phyloP scores from a whole-genome alignment of 2,888 invertebrate genomes.

The Imbricaverruca yamaguchii region DNA sequence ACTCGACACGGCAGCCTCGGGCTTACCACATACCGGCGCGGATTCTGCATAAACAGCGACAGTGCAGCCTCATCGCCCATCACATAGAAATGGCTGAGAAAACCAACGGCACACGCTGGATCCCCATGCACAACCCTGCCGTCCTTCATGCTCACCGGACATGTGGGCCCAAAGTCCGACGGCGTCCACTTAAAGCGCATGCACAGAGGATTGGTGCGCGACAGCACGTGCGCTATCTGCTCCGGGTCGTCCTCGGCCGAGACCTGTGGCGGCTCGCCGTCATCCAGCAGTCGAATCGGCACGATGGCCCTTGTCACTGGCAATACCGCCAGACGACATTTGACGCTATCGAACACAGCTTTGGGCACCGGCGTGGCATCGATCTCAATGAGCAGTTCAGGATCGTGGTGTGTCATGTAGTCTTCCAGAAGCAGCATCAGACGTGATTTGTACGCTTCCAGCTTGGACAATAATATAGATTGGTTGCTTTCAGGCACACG shows the following conservation, averaged over 20 bases:
- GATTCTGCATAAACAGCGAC: not conserved
- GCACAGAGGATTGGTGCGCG: slow-evolving; percentile 12
- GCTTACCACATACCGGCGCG: not conserved
- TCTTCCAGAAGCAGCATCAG: slow-evolving; percentile 7
- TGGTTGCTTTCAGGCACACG: not conserved
- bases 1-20: not conserved
- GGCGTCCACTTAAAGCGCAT: slow-evolving; percentile 4
- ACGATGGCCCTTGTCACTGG: not conserved
- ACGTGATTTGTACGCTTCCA: not conserved
- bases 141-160: not conserved
- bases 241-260: not conserved
- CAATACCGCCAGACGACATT: not conserved
- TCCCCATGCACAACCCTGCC: not conserved
- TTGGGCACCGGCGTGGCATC: not conserved
- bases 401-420: not conserved
- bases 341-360: not conserved
- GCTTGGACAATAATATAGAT: too few species aligned
- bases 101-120: not conserved
- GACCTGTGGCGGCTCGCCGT: not conserved
- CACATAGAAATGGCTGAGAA: slow-evolving; percentile 14
- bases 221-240: not conserved
- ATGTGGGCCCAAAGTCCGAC: not conserved
- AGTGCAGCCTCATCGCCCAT: not conserved
- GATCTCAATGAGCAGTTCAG: not conserved
- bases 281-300: not conserved